A percentile compares a stretch with the other conserved stretches of the same genome.
Conservation (phyloP, 2,888 invertebrate species). For the Drosophila peninsularis region DNA sequence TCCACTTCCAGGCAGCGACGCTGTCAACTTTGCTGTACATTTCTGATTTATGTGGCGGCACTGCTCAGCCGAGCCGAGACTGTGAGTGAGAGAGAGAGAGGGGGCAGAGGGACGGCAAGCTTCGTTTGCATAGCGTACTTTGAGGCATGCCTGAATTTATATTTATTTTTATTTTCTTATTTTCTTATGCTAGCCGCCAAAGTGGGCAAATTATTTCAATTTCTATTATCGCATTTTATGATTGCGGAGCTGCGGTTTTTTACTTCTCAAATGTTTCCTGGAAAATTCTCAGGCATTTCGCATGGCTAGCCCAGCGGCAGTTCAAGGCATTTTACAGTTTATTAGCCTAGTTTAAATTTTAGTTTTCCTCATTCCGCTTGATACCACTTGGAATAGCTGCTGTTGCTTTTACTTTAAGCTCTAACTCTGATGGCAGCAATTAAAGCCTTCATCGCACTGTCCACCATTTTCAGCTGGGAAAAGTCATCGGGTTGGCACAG, state of each 20-base stretch:
- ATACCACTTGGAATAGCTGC: conserved; percentile 6
- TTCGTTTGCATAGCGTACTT: conserved; percentile 48
- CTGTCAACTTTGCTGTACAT: conserved; percentile 73
- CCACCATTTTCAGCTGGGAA: conserved; percentile 4
- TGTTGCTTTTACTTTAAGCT: not conserved
- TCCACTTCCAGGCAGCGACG: conserved; percentile 35
- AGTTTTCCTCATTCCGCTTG: conserved; percentile 32
- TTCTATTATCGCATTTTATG: conserved; percentile 79
- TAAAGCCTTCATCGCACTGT: conserved; percentile 17
- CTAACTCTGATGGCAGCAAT: conserved; percentile 9
- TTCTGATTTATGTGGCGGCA: conserved; percentile 76
- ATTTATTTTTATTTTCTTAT: conserved; percentile 27
- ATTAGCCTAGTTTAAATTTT: conserved; percentile 62
- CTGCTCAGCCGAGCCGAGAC: conserved; percentile 17
- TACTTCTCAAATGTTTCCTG: conserved; percentile 56
- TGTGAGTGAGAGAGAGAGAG: not conserved
- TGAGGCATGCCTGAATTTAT: conserved; percentile 40
- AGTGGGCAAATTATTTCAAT: conserved; percentile 80
- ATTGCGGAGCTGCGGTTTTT: conserved; percentile 59
- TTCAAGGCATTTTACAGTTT: conserved; percentile 64
- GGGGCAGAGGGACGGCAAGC: not conserved
- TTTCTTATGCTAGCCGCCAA: conserved; percentile 51
- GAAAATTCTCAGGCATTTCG: conserved; percentile 41
- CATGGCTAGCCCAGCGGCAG: conserved; percentile 34
- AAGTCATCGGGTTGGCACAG: conserved; percentile 10